Base-by-base conservation (phyloP, 2,888 invertebrate genomes). In the Ceratothoa steindachneri region DNA sequence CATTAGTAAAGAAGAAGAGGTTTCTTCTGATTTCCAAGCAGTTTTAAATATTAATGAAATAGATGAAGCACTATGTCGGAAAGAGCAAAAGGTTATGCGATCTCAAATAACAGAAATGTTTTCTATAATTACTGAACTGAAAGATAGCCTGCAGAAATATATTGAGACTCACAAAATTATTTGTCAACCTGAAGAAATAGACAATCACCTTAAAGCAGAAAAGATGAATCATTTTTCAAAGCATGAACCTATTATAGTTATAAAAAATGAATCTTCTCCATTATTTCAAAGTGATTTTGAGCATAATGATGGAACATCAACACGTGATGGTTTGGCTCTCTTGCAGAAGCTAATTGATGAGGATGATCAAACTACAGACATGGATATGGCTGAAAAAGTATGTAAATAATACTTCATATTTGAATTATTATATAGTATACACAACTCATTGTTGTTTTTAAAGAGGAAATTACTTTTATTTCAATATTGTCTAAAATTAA, bases 331-430 rank as follows among this genome's bases (percentile, higher is more conserved):
- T 24, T 60, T 60, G 24, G 60, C 60, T 3, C 60, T 60, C 1
- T 22, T 60, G 12, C 60, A 60, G 27, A 60, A 60, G 24, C 27
- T 60, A 22, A 60, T 60, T 60, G 60, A 60, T 60, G 60, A 60
- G 24, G 60, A 60, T 60, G 60, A 60, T 7, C 22, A 60, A 60
- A 60, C n/a, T 2, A 60, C 1, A 22, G 24, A 60, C n/a, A 15
- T 60, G 27, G 60, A 60, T 24, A 12, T 60, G 12, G 22, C 12
- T n/a, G 60, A 60, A 24, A 60, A 60, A 24, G 60, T 60, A 22
- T 41, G 41, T 41, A 41, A 15, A 5, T 41, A 41, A 41, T 41
- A 41, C 41, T 41, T 5, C 41, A 41, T 41, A 41, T 41, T 9
- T 41, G 41, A 41, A 41, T 5, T 41, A 41, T 41, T 41, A 41